Evolutionary conservation across 2,797 vertebrate genomes (phyloP), one percentile per base, ranked within the genome.

Genomic region (Pelodytes ibericus): DNA sequence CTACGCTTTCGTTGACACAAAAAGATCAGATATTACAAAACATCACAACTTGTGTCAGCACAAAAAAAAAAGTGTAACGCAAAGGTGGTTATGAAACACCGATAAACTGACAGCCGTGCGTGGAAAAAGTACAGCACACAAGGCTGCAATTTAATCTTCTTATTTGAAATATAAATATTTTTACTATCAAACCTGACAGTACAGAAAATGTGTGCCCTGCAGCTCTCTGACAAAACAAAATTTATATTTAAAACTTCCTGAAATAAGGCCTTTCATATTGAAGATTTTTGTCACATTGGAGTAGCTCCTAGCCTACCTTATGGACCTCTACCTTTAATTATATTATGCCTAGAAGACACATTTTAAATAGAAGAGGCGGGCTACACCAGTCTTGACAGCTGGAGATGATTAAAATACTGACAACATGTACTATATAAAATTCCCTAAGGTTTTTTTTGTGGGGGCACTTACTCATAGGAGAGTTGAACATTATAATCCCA

Each of bases 291-390:
- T 92, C 93, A 93, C 89, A 87, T 87, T 87, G 90, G 86, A 84
- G 83, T 78, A 71, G 87, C 87, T 90, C 90, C 87, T 80, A 88
- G 88, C 82, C 85, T 89, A 87, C 86, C 84, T 89, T 90, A 87
- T 87, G 88, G 89, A 84, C 91, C 93, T 94, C 92, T 92, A 96
- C 95, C 95, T 99, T 96, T 99, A 98, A 98, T 99, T 97, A 98
- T 98, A 96, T 98, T 96, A 96, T 99, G 96, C 96, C 97, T 99
- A 96, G 96, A 95, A 99, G 96, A 98, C 96, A 98, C 93, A 94
- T 98, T 99, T 98, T 99, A 98, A 98, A 95, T 95, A 96, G 96
- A 97, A 96, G 95, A 98, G 96, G 96, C 95, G 96, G 96, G 92
- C 92, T 95, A 97, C 95, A 96, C 95, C 94, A 92, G 90, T 95